Conservation (phyloP, 2,888 invertebrate genomes). For the Pseudoips prasinana region DNA sequence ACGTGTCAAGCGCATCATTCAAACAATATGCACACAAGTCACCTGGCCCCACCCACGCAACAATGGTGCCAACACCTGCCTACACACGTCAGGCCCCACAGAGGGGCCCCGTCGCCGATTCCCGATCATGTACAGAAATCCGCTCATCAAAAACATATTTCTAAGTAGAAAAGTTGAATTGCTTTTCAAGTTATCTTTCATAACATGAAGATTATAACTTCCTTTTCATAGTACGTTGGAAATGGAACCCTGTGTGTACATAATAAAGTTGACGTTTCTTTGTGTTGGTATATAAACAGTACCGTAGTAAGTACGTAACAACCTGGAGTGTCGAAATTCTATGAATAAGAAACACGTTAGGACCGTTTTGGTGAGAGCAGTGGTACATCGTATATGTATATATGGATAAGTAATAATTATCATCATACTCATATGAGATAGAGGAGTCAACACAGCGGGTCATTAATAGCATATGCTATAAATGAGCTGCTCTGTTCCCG, state of each 20-base stretch:
- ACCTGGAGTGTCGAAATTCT: constrained; percentile 38
- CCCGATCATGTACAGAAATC: constrained; percentile 33
- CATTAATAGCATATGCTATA: no score
- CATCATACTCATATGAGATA: no score
- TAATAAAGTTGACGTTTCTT: constrained; percentile 6
- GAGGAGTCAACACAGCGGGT: no score
- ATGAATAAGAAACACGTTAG: constrained; percentile 47
- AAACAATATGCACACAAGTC: no score
- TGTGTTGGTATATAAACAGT: constrained; percentile 12
- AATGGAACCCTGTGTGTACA: constrained; percentile 7
- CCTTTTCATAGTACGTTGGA: constrained; percentile 1
- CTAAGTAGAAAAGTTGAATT: constrained; percentile 47
- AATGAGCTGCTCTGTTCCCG: no score
- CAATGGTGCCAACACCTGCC: no score
- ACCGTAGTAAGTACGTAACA: constrained; percentile 30
- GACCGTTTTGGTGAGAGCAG: constrained; percentile 4
- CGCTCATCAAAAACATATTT: constrained; percentile 41
- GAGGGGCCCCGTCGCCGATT: constrained; percentile 1
- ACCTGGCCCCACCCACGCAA: no score
- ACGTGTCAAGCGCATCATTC: no score
- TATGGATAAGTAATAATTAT: no score
- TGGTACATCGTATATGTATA: no score
- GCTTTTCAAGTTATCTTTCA: constrained; percentile 34
- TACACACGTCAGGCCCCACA: no score
- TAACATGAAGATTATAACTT: constrained; percentile 17